These are phyloP conservation scores for Bergia sp. DNA, from an alignment of 92 coral and sea anemone genomes.

Conservation along the genomic window DNA sequence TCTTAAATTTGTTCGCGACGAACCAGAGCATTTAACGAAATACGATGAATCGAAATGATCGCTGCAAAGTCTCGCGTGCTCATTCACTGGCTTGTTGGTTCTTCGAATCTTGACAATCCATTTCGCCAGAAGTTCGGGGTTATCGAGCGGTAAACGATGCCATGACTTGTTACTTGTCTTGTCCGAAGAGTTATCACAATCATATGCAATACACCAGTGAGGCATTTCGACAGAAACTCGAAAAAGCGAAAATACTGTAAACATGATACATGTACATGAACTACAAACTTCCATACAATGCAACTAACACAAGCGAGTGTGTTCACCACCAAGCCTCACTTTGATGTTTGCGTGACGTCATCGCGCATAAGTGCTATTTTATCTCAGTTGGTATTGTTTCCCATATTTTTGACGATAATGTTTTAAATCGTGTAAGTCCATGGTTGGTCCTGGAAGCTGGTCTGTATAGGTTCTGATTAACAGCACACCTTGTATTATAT, in stretches of 20 bases:
- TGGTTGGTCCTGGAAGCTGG: too few species aligned
- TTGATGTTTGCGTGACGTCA: neutral
- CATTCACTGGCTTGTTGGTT: conserved; percentile 63
- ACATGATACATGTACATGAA: neutral
- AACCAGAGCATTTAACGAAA: conserved; percentile 4
- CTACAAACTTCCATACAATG: neutral
- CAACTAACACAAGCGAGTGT: neutral
- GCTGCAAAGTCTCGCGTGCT: conserved; percentile 63
- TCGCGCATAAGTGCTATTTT: too few species aligned
- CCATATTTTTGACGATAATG: too few species aligned
- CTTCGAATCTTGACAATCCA: conserved; percentile 61
- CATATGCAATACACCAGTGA: conserved; percentile 41
- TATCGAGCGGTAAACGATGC: conserved; percentile 23
- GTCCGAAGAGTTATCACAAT: conserved; percentile 22
- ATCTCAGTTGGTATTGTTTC: too few species aligned
- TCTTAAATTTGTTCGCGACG: conserved; percentile 8
- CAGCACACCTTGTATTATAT: too few species aligned
- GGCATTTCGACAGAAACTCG: neutral
- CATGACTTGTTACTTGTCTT: conserved; percentile 9
- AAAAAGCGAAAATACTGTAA: neutral
- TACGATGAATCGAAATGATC: conserved; percentile 59
- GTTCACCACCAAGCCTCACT: neutral
- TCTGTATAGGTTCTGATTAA: too few species aligned
- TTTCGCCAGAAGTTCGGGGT: conserved; percentile 31
- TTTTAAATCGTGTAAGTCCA: too few species aligned